A percentile compares a stretch with the other conserved stretches of the same genome.
Conservation (phyloP, 2,888 invertebrate genomes). For the Rutpela maculata region DNA sequence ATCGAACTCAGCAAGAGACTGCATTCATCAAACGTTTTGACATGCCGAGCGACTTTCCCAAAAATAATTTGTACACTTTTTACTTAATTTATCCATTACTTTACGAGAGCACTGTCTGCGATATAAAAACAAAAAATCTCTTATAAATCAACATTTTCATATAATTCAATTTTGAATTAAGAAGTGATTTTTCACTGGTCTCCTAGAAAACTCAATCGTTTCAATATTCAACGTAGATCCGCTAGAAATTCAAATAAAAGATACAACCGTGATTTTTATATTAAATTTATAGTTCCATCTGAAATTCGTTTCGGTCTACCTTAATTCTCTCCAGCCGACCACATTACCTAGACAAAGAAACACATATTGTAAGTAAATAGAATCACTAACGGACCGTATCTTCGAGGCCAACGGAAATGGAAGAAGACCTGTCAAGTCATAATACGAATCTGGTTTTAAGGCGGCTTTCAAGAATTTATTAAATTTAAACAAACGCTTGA, state of each 20-base stretch:
- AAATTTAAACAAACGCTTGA: constrained; percentile 40
- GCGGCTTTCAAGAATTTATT: constrained; percentile 25
- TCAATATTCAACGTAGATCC: background rate
- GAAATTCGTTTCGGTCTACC: constrained; percentile 18
- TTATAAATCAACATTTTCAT: no score
- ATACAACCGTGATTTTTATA: background rate
- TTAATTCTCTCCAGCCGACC: background rate
- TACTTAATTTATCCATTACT: no score
- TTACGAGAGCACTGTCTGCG: no score
- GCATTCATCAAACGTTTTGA: no score
- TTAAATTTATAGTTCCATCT: constrained; percentile 4
- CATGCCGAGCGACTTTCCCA: no score
- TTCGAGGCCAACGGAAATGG: constrained; percentile 47
- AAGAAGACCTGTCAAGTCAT: constrained; percentile 46
- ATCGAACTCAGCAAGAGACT: no score
- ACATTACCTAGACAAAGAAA: constrained; percentile 30
- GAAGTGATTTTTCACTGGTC: no score
- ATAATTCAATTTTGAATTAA: no score
- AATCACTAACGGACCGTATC: constrained; percentile 44
- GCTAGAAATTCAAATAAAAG: background rate
- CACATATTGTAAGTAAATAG: constrained; percentile 13
- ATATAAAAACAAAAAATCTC: no score
- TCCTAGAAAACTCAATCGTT: no score
- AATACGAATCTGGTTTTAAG: constrained; percentile 40
- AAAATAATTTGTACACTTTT: no score